phyloP scores from a whole-genome alignment of 2,797 vertebrate genomes.

The Acanthurus tractus region DNA sequence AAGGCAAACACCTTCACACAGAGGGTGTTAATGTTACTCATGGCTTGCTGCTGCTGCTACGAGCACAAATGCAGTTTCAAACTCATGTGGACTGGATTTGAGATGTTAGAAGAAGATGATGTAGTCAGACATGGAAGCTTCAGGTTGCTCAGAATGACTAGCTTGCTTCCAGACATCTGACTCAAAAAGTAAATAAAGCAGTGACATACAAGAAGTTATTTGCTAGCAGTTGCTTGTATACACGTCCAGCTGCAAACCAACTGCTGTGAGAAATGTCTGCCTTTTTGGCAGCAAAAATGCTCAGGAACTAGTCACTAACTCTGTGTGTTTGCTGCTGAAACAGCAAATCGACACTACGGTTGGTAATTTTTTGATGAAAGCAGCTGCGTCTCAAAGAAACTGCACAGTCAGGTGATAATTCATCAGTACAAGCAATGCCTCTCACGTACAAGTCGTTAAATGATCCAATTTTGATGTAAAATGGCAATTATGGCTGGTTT shows the following conservation, averaged over 20 bases:
- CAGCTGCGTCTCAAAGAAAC: background rate
- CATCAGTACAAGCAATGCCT: background rate
- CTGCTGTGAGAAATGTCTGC: background rate
- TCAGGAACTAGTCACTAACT: background rate
- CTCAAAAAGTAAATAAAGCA: conserved; percentile 2
- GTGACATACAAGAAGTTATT: background rate
- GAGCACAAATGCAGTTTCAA: conserved; percentile 33
- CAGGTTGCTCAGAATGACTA: background rate
- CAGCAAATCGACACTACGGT: background rate
- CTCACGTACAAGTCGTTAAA: background rate
- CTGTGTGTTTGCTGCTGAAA: background rate
- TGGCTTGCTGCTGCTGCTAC: conserved; percentile 41
- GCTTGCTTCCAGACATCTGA: conserved; percentile 6
- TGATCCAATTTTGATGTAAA: background rate
- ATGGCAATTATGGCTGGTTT: background rate
- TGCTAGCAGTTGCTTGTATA: background rate
- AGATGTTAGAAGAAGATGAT: background rate
- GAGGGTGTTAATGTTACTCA: conserved; percentile 51
- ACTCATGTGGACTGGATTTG: conserved; percentile 4
- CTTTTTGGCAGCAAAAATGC: background rate
- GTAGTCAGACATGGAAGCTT: conserved; percentile 1
- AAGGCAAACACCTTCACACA: conserved; percentile 49
- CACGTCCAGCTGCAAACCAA: background rate
- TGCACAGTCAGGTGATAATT: background rate
- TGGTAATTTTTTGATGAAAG: too few species aligned